Evolutionary conservation across 92 coral and sea anemone species (phyloP).

Genomic region (Metridium senile): DNA sequence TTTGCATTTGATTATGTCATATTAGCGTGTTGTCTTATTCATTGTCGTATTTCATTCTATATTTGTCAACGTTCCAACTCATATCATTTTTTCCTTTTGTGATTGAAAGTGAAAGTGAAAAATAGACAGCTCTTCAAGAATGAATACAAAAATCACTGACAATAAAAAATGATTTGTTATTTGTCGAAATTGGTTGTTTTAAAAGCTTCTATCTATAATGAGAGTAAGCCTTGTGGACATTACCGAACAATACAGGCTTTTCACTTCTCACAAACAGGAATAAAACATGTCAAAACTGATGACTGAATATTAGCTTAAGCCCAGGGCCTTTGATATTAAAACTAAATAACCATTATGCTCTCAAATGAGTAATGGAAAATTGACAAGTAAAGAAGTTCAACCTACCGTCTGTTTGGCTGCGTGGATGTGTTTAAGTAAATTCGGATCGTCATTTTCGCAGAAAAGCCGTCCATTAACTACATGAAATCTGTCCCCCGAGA

Average conservation of each 20-base stretch:
- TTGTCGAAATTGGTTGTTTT: slow-evolving; percentile 5
- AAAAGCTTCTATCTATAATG: slow-evolving; percentile 9
- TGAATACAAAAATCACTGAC: slow-evolving; percentile 1
- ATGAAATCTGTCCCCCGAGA: slow-evolving; percentile 96
- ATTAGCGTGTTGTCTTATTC: neutral
- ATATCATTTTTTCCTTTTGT: neutral
- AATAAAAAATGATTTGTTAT: neutral
- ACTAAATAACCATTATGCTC: slow-evolving; percentile 66
- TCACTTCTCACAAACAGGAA: slow-evolving; percentile 64
- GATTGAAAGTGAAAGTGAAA: neutral
- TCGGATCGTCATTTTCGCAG: slow-evolving; percentile 96
- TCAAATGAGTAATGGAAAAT: slow-evolving; percentile 60
- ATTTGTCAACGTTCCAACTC: slow-evolving; percentile 9
- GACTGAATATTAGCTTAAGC: slow-evolving; percentile 88
- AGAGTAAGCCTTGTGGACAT: neutral
- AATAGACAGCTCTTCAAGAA: neutral
- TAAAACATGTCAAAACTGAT: slow-evolving; percentile 75
- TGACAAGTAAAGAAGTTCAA: slow-evolving; percentile 61
- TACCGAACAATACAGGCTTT: slow-evolving; percentile 30
- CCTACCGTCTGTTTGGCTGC: slow-evolving; percentile 92
- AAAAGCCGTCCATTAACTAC: slow-evolving; percentile 95
- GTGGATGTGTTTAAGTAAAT: slow-evolving; percentile 75
- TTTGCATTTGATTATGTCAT: neutral
- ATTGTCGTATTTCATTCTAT: no score
- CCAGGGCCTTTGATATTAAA: slow-evolving; percentile 84